A percentile compares a stretch with the other conserved stretches of the same genome.
These are phyloP conservation scores for Empidonax alnorum DNA, from an alignment of 2,113 vertebrate genomes.

Conservation along the genomic window DNA sequence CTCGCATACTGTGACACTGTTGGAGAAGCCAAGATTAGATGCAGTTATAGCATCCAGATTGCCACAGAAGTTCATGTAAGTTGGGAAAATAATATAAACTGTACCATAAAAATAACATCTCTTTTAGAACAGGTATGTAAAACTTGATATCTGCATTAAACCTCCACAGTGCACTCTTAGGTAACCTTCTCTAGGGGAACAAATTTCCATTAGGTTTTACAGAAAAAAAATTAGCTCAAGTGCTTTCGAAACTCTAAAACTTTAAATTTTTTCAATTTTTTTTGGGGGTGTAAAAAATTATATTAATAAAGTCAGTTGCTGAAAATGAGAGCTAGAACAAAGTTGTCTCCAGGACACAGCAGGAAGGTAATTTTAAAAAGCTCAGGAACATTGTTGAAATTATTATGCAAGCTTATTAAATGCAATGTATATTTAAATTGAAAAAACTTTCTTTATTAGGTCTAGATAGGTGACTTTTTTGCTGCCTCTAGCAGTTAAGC, in stretches of 20 bases:
- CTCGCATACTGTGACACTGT: background rate
- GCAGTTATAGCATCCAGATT: background rate
- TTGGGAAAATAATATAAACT: background rate
- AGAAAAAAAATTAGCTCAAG: constrained; percentile 13
- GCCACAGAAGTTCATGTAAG: background rate
- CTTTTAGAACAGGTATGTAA: background rate
- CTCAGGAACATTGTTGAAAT: constrained; percentile 80
- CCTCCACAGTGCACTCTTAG: background rate
- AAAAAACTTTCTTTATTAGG: constrained; percentile 82
- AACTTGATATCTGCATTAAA: background rate
- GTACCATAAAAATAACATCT: background rate
- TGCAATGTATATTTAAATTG: constrained; percentile 90
- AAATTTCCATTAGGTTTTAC: background rate
- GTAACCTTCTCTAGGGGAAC: background rate
- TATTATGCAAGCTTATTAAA: constrained; percentile 85
- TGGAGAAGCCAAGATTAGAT: background rate
- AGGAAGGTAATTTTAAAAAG: constrained; percentile 79
- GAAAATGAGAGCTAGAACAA: constrained; percentile 64
- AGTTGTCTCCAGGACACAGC: constrained; percentile 73
- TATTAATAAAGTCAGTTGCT: constrained; percentile 57
- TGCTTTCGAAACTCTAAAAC: constrained; percentile 22
- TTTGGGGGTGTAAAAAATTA: constrained; percentile 20
- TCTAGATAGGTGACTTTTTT: constrained; percentile 83
- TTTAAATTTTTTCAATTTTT: background rate
- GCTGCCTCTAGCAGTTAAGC: constrained; percentile 84